phyloP scores from a whole-genome alignment of 2,113 vertebrate genomes.

The Trachemys scripta region DNA sequence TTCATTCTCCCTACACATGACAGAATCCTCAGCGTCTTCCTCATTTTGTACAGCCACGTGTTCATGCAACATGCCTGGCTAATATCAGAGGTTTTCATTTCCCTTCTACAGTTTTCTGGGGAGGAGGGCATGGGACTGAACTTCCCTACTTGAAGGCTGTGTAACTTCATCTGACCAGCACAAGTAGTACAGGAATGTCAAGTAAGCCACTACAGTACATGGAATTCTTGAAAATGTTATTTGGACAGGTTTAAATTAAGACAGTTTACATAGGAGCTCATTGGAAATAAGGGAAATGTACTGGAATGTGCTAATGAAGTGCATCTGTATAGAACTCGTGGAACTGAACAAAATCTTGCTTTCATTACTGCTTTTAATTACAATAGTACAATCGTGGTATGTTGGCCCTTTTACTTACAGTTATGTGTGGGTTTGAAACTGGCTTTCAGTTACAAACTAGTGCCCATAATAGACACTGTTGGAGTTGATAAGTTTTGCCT shows the following conservation, averaged over 20 bases:
- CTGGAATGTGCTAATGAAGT: background rate
- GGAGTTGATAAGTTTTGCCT: background rate
- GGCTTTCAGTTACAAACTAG: background rate
- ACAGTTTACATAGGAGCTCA: background rate
- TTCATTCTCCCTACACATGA: background rate
- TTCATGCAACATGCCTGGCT: background rate
- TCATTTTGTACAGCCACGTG: background rate
- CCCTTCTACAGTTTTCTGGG: background rate
- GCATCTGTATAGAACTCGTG: background rate
- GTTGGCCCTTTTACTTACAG: background rate
- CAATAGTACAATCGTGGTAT: background rate
- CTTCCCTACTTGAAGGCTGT: background rate
- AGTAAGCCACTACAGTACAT: background rate
- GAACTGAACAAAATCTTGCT: background rate
- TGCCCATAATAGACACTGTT: background rate
- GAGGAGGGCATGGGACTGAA: background rate
- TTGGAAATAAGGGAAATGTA: background rate
- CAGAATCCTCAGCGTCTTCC: background rate
- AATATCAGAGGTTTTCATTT: background rate
- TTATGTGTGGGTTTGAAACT: background rate
- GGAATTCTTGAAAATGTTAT: background rate
- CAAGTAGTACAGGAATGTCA: background rate
- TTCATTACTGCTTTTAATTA: background rate
- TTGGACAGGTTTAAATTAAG: background rate
- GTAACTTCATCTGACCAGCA: background rate